Conservation (phyloP, 2,113 vertebrate species). For the Gallinago undulata region DNA sequence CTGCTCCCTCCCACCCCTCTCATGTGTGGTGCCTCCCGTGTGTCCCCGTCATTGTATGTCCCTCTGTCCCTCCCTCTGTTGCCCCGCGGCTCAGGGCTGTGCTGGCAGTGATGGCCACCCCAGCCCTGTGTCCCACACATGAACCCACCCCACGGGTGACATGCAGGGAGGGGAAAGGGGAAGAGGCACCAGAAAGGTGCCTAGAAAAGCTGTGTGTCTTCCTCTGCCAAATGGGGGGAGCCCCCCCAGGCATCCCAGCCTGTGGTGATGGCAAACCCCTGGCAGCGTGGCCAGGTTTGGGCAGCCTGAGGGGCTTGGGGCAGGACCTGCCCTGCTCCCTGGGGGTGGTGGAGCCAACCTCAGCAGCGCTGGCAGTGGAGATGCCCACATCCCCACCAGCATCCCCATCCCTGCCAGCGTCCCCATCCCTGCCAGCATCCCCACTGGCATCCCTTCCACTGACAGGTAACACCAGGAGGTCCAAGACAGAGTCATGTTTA, state of each 20-base stretch:
- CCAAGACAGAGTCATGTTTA: neutral
- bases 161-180: neutral
- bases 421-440: neutral
- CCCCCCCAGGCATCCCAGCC: rapidly evolving
- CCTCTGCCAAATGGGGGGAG: rapidly evolving
- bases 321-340: neutral
- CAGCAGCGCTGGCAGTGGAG: neutral
- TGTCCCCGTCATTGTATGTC: rapidly evolving
- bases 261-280: rapidly evolving
- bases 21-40: rapidly evolving
- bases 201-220: neutral
- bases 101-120: rapidly evolving
- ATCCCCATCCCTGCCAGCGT: neutral
- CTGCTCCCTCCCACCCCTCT: rapidly evolving
- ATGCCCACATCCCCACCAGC: neutral
- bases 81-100: rapidly evolving
- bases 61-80: neutral
- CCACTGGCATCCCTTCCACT: rapidly evolving
- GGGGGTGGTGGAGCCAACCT: neutral
- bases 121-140: rapidly evolving
- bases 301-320: neutral
- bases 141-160: no score
- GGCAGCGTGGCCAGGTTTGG: neutral
- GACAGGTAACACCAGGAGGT: neutral
- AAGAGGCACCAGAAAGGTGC: neutral